These are phyloP conservation scores for Enteromius trimaculatus DNA, from an alignment of 2,797 vertebrate species.

Conservation along the genomic window DNA sequence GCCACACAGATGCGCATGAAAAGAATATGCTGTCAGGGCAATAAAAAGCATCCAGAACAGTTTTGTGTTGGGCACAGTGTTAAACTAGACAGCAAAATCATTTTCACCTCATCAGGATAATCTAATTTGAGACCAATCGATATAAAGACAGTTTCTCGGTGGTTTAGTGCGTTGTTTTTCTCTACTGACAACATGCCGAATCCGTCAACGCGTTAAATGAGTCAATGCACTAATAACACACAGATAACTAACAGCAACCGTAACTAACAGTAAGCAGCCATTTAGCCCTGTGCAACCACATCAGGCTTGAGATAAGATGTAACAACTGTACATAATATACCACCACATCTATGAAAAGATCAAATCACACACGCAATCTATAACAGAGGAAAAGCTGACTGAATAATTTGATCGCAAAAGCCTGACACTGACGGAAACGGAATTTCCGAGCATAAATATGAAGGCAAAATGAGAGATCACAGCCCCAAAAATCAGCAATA, in stretches of 20 bases:
- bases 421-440: constrained; percentile 34
- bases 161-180: constrained; percentile 61
- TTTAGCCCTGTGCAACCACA: constrained; percentile 2
- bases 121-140: constrained; percentile 68
- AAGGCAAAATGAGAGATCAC: constrained; percentile 11
- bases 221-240: constrained; percentile 69
- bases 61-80: neutral
- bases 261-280: neutral
- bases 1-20: neutral
- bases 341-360: constrained; percentile 1
- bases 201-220: constrained; percentile 72
- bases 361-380: neutral
- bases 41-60: neutral
- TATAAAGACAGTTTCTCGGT: constrained; percentile 18
- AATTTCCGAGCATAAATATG: constrained; percentile 38
- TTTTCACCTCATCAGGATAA: constrained; percentile 62
- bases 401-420: neutral
- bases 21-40: neutral
- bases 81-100: constrained; percentile 10
- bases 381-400: constrained; percentile 11
- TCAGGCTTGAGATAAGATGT: neutral
- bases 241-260: constrained; percentile 28
- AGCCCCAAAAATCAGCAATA: neutral
- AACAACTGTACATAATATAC: constrained; percentile 1
- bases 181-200: constrained; percentile 74